A percentile compares a stretch with the other conserved stretches of the same genome.
Conservation (phyloP, 2,888 invertebrate genomes). For the Trimorus sp. region DNA sequence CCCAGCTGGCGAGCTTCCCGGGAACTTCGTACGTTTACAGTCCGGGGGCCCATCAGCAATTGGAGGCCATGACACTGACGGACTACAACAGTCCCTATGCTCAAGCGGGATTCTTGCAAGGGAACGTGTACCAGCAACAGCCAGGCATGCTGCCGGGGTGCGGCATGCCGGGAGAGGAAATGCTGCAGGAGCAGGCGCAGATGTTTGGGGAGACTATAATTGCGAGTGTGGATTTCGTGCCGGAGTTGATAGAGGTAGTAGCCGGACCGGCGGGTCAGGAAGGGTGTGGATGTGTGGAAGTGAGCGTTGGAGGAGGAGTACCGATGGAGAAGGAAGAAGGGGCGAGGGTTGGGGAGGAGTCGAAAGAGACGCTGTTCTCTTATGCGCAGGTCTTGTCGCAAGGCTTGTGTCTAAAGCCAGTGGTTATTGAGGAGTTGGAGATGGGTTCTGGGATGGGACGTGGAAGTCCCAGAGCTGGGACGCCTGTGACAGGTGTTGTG, state of each 20-base stretch:
- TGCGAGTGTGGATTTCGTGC: constrained; percentile 20
- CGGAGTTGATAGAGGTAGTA: constrained; percentile 20
- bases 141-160: constrained; percentile 67
- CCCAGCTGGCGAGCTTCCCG: constrained; percentile 82
- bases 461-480: too few species aligned
- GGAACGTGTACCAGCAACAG: constrained; percentile 67
- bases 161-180: constrained; percentile 35
- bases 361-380: constrained; percentile 82
- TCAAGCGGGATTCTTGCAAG: constrained; percentile 74
- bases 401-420: constrained; percentile 83
- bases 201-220: constrained; percentile 35
- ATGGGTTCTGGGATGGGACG: too few species aligned
- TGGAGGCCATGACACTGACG: constrained; percentile 71
- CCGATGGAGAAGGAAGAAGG: constrained; percentile 14
- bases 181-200: constrained; percentile 30
- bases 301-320: constrained; percentile 1
- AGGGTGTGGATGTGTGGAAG: constrained; percentile 15
- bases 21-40: constrained; percentile 75
- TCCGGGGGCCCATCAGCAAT: constrained; percentile 70
- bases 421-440: constrained; percentile 67
- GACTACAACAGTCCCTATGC: constrained; percentile 72
- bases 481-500: too few species aligned
- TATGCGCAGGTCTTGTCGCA: constrained; percentile 88
- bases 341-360: constrained; percentile 55
- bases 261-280: constrained; percentile 3